A percentile compares a stretch with the other conserved stretches of the same genome.
phyloP scores from a whole-genome alignment of 2,888 invertebrate species.

The Orchestes rusci region DNA sequence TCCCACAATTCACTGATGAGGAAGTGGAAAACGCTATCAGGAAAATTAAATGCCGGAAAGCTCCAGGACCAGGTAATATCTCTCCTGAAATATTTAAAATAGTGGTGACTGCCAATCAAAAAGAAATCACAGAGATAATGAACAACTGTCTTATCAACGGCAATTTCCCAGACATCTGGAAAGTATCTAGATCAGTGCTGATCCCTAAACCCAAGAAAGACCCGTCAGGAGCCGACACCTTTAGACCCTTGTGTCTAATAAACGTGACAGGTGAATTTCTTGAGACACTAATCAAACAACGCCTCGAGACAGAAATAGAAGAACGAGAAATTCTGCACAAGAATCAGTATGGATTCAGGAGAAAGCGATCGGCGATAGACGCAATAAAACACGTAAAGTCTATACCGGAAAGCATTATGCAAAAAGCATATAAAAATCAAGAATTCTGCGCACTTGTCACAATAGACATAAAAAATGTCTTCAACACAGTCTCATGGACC shows the following conservation, averaged over 20 bases:
- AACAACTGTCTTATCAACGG: neutral
- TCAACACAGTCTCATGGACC: constrained; percentile 18
- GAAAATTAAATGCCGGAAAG: constrained; percentile 1
- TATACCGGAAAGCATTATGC: neutral
- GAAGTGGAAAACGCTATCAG: neutral
- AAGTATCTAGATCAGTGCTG: neutral
- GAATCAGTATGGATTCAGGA: constrained; percentile 8
- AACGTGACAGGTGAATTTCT: neutral
- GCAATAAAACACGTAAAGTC: neutral
- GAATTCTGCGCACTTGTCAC: constrained; percentile 1
- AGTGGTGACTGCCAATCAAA: neutral
- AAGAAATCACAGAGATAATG: neutral
- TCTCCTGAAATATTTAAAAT: neutral
- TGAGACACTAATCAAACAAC: neutral
- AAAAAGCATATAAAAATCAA: neutral
- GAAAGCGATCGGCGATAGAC: constrained; percentile 2
- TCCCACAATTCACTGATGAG: neutral
- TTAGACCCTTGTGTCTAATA: constrained; percentile 6
- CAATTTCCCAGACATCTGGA: constrained; percentile 3
- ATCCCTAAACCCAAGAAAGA: constrained; percentile 1
- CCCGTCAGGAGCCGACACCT: neutral
- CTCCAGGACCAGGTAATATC: constrained; percentile 5
- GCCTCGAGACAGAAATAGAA: neutral
- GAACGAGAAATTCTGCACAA: neutral
- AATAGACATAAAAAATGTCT: constrained; percentile 19